phyloP scores from a whole-genome alignment of 2,888 invertebrate species.

The Erynnis tages region DNA sequence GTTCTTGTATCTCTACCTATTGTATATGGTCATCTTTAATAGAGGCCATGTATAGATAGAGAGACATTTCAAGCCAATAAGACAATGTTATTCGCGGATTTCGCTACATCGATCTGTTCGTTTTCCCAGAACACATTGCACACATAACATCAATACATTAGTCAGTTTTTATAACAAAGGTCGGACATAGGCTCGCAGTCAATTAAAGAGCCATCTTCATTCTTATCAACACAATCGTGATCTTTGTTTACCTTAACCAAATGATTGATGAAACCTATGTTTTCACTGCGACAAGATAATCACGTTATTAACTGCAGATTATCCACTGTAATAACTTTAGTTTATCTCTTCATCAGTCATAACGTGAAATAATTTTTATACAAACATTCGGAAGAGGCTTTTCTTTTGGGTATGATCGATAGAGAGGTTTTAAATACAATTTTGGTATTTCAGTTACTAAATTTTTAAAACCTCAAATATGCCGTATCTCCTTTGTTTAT shows the following conservation, averaged over 20 bases:
- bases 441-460: no score
- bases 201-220: constrained; percentile 25
- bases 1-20: no score
- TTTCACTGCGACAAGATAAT: constrained; percentile 37
- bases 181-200: constrained; percentile 21
- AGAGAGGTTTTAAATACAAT: neutral
- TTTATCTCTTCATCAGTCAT: constrained; percentile 17
- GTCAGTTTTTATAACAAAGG: constrained; percentile 27
- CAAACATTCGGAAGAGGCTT: neutral
- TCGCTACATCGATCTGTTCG: no score
- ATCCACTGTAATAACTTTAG: constrained; percentile 17
- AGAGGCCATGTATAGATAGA: no score
- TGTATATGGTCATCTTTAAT: no score
- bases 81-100: no score
- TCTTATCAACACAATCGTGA: constrained; percentile 34
- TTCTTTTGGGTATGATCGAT: neutral
- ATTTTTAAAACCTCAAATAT: no score
- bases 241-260: constrained; percentile 36
- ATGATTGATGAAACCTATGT: constrained; percentile 41
- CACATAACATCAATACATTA: constrained; percentile 24
- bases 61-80: no score
- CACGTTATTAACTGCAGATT: constrained; percentile 24
- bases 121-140: neutral
- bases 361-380: constrained; percentile 11
- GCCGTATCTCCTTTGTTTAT: no score